phyloP scores from a whole-genome alignment of 2,888 invertebrate species.

The Cynaeus angustus region DNA sequence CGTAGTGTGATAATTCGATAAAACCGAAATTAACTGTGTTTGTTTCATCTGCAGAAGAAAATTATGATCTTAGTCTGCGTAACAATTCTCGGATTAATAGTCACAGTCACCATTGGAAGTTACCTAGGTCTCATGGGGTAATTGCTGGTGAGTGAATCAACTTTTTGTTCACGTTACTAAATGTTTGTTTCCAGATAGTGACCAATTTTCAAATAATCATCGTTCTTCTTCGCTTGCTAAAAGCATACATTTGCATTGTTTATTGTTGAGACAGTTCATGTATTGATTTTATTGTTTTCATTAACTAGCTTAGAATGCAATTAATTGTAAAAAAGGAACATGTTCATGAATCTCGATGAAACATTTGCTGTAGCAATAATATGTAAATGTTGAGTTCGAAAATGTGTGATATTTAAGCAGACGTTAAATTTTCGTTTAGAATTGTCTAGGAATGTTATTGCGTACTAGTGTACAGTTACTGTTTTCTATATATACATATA shows the following conservation, averaged over 20 bases:
- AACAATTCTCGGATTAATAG: constrained; percentile 86
- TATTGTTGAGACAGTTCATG: constrained; percentile 55
- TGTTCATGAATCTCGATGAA: constrained; percentile 56
- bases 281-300: constrained; percentile 20
- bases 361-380: constrained; percentile 74
- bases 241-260: constrained; percentile 55
- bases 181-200: constrained; percentile 32
- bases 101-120: constrained; percentile 82
- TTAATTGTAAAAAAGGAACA: constrained; percentile 29
- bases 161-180: neutral
- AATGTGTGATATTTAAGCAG: constrained; percentile 64
- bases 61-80: constrained; percentile 94
- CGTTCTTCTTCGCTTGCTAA: constrained; percentile 53
- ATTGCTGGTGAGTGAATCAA: constrained; percentile 43
- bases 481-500: constrained; percentile 56
- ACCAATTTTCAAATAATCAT: constrained; percentile 37
- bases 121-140: constrained; percentile 75
- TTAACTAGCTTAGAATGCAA: constrained; percentile 44
- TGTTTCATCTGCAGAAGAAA: constrained; percentile 84
- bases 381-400: constrained; percentile 62
- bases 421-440: constrained; percentile 48
- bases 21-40: constrained; percentile 48
- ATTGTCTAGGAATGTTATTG: constrained; percentile 53
- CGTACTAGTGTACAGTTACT: constrained; percentile 61
- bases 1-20: constrained; percentile 27